phyloP scores from a whole-genome alignment of 2,888 invertebrate species.

The Nomada fucata region DNA sequence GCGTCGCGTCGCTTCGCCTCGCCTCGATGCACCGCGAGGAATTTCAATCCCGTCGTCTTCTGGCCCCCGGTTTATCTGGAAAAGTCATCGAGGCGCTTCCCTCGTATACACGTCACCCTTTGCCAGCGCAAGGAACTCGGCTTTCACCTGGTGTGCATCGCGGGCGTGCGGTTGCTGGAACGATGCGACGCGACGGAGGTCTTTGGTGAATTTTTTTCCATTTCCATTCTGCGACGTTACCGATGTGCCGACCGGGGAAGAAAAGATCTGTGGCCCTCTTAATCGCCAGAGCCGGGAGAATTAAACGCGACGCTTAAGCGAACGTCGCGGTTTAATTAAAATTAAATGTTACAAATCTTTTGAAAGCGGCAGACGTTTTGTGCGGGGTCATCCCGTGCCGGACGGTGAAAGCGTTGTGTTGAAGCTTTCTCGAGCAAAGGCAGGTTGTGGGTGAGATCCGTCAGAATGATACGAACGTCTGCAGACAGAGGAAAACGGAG shows the following conservation, averaged over 20 bases:
- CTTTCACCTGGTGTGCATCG: slow-evolving; percentile 44
- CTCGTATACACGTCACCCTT: slow-evolving; percentile 33
- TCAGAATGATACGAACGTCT: background rate
- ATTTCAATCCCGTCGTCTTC: slow-evolving; percentile 32
- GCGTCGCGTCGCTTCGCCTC: slow-evolving; percentile 10
- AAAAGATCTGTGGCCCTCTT: slow-evolving; percentile 12
- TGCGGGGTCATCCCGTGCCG: slow-evolving; percentile 7
- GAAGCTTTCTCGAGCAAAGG: background rate
- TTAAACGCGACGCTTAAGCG: slow-evolving; percentile 17
- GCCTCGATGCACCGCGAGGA: slow-evolving; percentile 26
- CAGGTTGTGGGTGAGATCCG: background rate
- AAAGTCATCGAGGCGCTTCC: slow-evolving; percentile 48
- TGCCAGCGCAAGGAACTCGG: slow-evolving; percentile 41
- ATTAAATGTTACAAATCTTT: slow-evolving; percentile 24
- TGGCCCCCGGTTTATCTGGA: slow-evolving; percentile 45
- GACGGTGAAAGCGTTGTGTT: slow-evolving; percentile 5
- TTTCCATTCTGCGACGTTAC: slow-evolving; percentile 15
- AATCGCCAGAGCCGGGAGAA: background rate
- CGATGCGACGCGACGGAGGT: background rate
- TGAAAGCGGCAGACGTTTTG: background rate
- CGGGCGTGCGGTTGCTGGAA: background rate
- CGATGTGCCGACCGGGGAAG: slow-evolving; percentile 10
- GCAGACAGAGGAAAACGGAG: background rate
- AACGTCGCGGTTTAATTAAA: slow-evolving; percentile 22
- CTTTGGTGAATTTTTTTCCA: slow-evolving; percentile 15